These are phyloP conservation scores for Odontocolon sp. DNA, from an alignment of 2,888 invertebrate genomes.

Conservation along the genomic window DNA sequence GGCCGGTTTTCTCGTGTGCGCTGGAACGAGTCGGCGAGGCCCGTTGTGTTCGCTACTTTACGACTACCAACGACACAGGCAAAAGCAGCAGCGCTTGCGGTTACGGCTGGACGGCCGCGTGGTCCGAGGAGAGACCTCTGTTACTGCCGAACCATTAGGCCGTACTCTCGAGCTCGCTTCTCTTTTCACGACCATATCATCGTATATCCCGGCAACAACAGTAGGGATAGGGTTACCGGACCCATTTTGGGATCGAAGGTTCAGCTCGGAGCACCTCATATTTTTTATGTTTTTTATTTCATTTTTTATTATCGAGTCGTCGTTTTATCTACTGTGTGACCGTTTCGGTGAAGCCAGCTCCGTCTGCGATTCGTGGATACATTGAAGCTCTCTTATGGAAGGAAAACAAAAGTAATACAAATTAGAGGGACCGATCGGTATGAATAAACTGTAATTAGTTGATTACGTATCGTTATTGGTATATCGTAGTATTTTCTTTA, in stretches of 20 bases:
- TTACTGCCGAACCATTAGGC: constrained; percentile 64
- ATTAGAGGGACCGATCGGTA: too few relatives aligned
- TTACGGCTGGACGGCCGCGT: constrained; percentile 23
- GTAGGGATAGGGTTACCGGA: constrained; percentile 33
- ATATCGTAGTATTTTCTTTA: too few relatives aligned
- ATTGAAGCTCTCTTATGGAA: too few relatives aligned
- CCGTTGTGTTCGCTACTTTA: constrained; percentile 64
- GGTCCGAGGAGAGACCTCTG: constrained; percentile 58
- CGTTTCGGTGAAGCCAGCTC: too few relatives aligned
- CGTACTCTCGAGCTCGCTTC: constrained; percentile 18
- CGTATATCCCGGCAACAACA: not conserved
- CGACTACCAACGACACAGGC: constrained; percentile 48
- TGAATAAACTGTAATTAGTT: too few relatives aligned
- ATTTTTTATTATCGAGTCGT: too few relatives aligned
- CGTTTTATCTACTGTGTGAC: too few relatives aligned
- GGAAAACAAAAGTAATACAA: too few relatives aligned
- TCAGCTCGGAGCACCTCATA: not conserved
- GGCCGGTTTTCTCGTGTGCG: constrained; percentile 19
- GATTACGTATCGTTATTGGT: too few relatives aligned
- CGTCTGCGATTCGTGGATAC: too few relatives aligned
- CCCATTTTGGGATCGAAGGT: constrained; percentile 21
- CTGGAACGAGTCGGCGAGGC: constrained; percentile 59
- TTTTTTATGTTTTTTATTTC: too few relatives aligned
- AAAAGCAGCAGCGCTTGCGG: constrained; percentile 28
- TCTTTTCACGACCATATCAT: constrained; percentile 18